Evolutionary conservation across 2,113 vertebrate species (phyloP).

Genomic region (Copsychus sechellarum): DNA sequence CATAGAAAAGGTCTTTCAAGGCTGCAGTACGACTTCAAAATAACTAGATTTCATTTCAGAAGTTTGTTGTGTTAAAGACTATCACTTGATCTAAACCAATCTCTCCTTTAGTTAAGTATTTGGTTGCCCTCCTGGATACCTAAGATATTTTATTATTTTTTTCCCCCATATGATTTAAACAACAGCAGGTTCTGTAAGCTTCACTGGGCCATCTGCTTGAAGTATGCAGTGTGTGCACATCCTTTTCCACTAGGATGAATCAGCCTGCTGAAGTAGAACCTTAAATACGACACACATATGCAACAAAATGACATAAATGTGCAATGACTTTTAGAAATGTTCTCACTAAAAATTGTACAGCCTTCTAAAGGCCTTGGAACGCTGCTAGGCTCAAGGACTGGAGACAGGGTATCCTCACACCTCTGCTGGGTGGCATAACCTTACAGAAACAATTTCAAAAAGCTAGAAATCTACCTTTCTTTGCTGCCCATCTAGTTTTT

Average conservation of each 20-base stretch:
- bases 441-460: background rate
- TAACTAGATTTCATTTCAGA: background rate
- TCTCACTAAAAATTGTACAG: background rate
- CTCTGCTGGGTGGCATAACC: too few relatives aligned
- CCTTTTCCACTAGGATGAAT: slow-evolving; percentile 24
- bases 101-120: background rate
- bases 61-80: background rate
- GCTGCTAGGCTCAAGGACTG: background rate
- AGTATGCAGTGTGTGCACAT: background rate
- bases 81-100: background rate
- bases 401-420: background rate
- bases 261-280: background rate
- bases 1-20: background rate
- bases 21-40: background rate
- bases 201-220: background rate
- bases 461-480: background rate
- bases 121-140: background rate
- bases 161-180: background rate
- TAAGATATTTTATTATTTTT: background rate
- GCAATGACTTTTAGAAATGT: background rate
- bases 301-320: background rate
- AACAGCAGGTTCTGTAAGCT: background rate
- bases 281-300: background rate
- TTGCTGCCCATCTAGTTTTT: background rate
- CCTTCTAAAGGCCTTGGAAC: background rate